Conservation (phyloP, 2,113 vertebrate genomes). For the Barnardius zonarius region DNA sequence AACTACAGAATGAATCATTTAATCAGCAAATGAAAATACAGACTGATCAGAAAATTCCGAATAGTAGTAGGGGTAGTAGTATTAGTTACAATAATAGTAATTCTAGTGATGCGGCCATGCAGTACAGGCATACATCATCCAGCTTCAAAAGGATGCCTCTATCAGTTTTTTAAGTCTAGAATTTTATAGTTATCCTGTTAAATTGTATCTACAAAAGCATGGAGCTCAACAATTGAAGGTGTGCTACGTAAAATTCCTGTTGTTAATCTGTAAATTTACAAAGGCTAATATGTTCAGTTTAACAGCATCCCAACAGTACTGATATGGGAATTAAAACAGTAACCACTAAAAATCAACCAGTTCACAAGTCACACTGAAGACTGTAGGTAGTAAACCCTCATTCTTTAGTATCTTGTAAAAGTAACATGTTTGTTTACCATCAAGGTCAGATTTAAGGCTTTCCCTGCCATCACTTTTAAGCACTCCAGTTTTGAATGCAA, state of each 20-base stretch:
- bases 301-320: background rate
- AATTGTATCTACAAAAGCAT: background rate
- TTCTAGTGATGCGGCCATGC: background rate
- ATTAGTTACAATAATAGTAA: background rate
- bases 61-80: background rate
- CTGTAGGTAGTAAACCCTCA: background rate
- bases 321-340: background rate
- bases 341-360: background rate
- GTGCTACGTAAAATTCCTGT: background rate
- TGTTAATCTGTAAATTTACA: background rate
- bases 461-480: background rate
- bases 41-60: background rate
- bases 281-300: background rate
- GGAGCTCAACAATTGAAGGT: background rate
- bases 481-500: background rate
- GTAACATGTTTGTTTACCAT: background rate
- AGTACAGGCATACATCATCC: background rate
- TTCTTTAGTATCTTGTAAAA: background rate
- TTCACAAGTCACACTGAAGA: background rate
- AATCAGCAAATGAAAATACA: background rate
- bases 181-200: background rate
- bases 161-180: background rate
- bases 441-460: background rate
- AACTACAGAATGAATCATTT: background rate
- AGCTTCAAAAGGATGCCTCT: background rate